Percentiles rank a stretch among this genome's conserved stretches.
Evolutionary conservation across 2,113 vertebrate species (phyloP).

Genomic region (Amblyornis subalaris): DNA sequence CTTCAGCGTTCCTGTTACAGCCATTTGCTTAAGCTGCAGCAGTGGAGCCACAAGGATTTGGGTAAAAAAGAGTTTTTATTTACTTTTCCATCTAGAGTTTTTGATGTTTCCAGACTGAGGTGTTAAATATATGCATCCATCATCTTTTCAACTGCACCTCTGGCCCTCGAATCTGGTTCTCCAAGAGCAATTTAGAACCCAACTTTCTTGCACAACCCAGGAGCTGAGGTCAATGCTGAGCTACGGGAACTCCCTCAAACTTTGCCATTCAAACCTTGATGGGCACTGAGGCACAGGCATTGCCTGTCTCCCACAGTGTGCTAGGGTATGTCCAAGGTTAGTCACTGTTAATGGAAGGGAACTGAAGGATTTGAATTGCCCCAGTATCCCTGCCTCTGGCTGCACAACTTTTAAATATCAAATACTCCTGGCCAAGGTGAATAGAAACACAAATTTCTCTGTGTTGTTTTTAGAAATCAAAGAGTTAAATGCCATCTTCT

Average conservation of each 20-base stretch:
- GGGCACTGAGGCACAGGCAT: not conserved
- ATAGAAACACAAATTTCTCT: not conserved
- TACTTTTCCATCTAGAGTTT: not conserved
- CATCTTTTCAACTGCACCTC: not conserved
- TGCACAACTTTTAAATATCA: not conserved
- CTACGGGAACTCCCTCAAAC: not conserved
- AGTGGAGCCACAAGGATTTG: not conserved
- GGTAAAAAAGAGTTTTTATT: rapidly evolving
- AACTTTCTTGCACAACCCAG: not conserved
- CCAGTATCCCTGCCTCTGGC: not conserved
- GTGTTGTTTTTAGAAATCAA: not conserved
- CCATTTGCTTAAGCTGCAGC: not conserved
- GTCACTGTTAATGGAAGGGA: not conserved
- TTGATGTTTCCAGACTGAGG: not conserved
- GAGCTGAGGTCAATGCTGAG: not conserved
- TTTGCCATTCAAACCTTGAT: not conserved
- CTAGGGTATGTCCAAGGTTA: too few relatives aligned
- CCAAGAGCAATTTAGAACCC: not conserved
- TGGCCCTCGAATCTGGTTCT: not conserved
- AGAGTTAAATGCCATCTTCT: not conserved
- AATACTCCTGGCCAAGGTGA: not conserved
- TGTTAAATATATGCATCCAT: not conserved
- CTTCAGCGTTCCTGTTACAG: not conserved
- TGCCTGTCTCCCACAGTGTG: not conserved
- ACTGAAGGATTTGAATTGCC: not conserved